Conservation (phyloP, 2,888 invertebrate genomes). For the Adelognathus sp. region DNA sequence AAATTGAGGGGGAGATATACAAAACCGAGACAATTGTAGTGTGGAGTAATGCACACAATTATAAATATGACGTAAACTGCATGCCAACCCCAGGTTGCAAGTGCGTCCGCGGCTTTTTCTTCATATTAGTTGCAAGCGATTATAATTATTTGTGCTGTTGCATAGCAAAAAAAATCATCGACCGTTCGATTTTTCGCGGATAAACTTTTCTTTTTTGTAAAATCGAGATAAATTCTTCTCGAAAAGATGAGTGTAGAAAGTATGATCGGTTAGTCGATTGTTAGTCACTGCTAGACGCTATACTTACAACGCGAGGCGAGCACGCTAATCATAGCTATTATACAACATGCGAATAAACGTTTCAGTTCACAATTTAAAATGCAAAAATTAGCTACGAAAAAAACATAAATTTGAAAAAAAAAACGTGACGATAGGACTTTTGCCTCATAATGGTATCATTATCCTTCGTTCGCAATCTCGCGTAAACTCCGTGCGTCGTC, state of each 20-base stretch:
- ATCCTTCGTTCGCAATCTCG: slow-evolving; percentile 1
- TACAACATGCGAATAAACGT: slow-evolving; percentile 73
- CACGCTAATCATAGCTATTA: slow-evolving; percentile 66
- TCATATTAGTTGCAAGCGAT: slow-evolving; percentile 74
- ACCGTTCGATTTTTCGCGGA: not conserved
- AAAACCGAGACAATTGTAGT: slow-evolving; percentile 75
- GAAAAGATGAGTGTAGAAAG: not conserved
- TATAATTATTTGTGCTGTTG: slow-evolving; percentile 54
- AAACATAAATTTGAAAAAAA: slow-evolving; percentile 26
- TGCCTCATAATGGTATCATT: too few relatives aligned
- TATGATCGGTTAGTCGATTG: slow-evolving; percentile 65
- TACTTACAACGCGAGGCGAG: slow-evolving; percentile 79
- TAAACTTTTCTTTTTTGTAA: not conserved
- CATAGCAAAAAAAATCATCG: not conserved
- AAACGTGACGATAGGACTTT: too few relatives aligned
- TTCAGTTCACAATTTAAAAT: slow-evolving; percentile 32
- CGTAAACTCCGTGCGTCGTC: not conserved
- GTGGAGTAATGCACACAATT: slow-evolving; percentile 77
- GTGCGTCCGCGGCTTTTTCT: slow-evolving; percentile 72
- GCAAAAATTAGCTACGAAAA: slow-evolving; percentile 51
- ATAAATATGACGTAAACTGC: slow-evolving; percentile 71
- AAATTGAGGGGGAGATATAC: slow-evolving; percentile 72
- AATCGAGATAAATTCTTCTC: not conserved
- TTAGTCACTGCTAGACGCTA: slow-evolving; percentile 75
- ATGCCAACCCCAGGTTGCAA: slow-evolving; percentile 78